Evolutionary conservation across 2,113 vertebrate species (phyloP).

Genomic region (Clarias batrachus): DNA sequence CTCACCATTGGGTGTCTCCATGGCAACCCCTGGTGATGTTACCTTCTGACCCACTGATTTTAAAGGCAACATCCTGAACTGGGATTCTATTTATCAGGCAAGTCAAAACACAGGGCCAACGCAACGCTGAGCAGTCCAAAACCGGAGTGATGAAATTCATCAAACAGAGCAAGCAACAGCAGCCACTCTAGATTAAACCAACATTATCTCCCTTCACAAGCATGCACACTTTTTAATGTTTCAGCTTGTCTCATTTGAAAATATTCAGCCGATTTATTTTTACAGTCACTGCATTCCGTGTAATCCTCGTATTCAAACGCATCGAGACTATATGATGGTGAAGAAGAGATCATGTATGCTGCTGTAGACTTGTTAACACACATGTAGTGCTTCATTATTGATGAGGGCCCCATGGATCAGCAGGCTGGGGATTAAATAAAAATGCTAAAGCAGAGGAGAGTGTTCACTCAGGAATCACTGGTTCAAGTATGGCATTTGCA

Average conservation of each 20-base stretch:
- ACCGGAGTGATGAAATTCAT: constrained; percentile 48
- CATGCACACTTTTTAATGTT: not conserved
- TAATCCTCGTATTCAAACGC: not conserved
- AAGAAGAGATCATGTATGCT: constrained; percentile 55
- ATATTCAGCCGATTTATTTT: not conserved
- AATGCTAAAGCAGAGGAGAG: constrained; percentile 89
- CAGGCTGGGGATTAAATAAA: constrained; percentile 87
- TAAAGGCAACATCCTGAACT: constrained; percentile 70
- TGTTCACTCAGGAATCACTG: constrained; percentile 94
- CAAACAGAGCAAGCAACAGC: constrained; percentile 31
- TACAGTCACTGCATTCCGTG: not conserved
- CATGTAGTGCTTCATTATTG: constrained; percentile 87
- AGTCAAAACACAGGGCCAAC: constrained; percentile 48
- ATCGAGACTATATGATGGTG: constrained; percentile 2
- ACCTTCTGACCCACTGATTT: constrained; percentile 76
- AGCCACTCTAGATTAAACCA: constrained; percentile 24
- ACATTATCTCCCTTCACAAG: not conserved
- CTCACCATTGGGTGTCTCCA: constrained; percentile 74
- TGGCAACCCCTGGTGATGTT: constrained; percentile 75
- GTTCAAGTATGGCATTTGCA: constrained; percentile 81
- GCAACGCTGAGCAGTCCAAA: constrained; percentile 30
- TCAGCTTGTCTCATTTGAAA: not conserved
- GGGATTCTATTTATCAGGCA: constrained; percentile 66
- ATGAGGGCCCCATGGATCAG: constrained; percentile 80
- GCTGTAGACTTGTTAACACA: constrained; percentile 87